phyloP scores from a whole-genome alignment of 2,113 vertebrate species.

The Eulemur macaco region DNA sequence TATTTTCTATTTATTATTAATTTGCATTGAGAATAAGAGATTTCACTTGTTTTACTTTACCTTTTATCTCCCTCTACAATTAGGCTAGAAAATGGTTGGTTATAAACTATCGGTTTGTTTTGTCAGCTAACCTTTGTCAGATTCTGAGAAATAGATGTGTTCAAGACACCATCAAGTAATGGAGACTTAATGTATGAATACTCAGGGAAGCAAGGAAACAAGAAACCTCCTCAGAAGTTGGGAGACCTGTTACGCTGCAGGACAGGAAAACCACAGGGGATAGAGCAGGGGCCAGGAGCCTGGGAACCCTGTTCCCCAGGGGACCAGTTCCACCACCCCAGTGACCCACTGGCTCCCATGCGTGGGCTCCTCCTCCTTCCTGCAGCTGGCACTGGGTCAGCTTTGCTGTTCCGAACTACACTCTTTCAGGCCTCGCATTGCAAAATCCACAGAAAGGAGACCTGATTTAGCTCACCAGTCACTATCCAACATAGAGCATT shows the following conservation, averaged over 20 bases:
- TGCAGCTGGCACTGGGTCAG: too few species aligned
- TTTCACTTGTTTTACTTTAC: not conserved
- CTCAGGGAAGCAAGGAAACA: not conserved
- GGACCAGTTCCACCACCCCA: too few species aligned
- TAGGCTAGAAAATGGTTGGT: not conserved
- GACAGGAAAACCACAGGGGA: not conserved
- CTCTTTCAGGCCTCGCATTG: not conserved
- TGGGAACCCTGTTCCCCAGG: not conserved
- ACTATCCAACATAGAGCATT: not conserved
- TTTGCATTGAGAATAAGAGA: not conserved
- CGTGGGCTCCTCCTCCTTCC: not conserved
- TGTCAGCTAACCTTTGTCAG: not conserved
- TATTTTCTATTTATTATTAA: not conserved
- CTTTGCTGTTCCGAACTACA: not conserved
- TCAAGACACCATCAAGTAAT: not conserved
- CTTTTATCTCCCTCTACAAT: not conserved
- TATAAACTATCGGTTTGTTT: not conserved
- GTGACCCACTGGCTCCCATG: accelerated
- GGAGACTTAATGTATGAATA: not conserved
- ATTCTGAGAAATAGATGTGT: not conserved
- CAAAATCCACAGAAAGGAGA: not conserved
- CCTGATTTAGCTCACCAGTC: not conserved
- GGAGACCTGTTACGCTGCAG: not conserved
- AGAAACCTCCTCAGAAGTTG: not conserved
- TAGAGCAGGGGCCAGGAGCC: accelerated